phyloP scores from a whole-genome alignment of 2,113 vertebrate genomes.

The Oncorhynchus nerka region DNA sequence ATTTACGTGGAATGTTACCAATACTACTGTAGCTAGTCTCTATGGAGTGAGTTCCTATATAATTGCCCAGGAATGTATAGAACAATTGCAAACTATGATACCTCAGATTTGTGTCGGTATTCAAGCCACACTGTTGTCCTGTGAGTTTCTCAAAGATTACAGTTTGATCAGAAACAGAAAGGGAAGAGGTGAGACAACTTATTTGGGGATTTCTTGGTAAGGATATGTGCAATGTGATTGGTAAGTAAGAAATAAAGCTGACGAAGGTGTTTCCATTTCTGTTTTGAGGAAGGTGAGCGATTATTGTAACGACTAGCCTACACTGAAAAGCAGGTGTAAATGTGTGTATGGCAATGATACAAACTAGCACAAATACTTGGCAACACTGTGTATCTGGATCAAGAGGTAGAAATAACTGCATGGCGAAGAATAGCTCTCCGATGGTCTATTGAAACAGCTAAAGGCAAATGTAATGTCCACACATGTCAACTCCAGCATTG shows the following conservation, averaged over 20 bases:
- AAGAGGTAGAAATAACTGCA: neutral
- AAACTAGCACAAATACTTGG: neutral
- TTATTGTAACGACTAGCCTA: neutral
- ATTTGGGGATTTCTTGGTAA: constrained; percentile 60
- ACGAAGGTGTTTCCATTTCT: constrained; percentile 50
- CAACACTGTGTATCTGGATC: neutral
- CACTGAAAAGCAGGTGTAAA: neutral
- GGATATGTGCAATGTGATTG: constrained; percentile 63
- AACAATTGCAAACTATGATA: neutral
- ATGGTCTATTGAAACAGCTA: constrained; percentile 1
- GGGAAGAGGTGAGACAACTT: constrained; percentile 75
- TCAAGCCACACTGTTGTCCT: constrained; percentile 66
- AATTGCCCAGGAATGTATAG: neutral
- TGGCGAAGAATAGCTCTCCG: constrained; percentile 9
- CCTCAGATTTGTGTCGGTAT: constrained; percentile 16
- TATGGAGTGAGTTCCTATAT: neutral
- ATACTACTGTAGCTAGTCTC: neutral
- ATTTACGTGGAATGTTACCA: neutral
- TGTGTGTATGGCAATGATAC: neutral
- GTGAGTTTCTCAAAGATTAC: constrained; percentile 69
- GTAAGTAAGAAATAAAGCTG: constrained; percentile 64
- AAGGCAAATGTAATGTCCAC: constrained; percentile 23
- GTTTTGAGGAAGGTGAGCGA: constrained; percentile 50
- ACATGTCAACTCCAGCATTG: constrained; percentile 54
- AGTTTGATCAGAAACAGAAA: constrained; percentile 74